phyloP scores from a whole-genome alignment of 2,888 invertebrate species.

The Agapostemon virescens region DNA sequence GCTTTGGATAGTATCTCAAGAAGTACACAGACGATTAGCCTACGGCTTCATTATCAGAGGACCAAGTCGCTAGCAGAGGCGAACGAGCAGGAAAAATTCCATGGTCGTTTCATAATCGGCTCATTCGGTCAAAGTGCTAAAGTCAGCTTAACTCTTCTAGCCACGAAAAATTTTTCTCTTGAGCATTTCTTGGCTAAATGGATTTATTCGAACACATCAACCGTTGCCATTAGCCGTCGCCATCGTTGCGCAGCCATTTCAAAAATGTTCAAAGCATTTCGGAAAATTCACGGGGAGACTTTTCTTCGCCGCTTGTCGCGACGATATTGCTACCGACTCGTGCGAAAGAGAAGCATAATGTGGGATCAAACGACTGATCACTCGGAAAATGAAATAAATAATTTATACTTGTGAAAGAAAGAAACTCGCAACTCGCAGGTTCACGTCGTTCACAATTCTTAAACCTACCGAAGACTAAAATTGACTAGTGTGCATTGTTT shows the following conservation, averaged over 20 bases:
- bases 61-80: not conserved
- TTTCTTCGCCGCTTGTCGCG: too few relatives aligned
- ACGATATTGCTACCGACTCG: too few relatives aligned
- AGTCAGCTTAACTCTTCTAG: not conserved
- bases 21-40: constrained; percentile 1
- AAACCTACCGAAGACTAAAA: too few relatives aligned
- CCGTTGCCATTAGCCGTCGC: not conserved
- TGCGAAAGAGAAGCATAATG: too few relatives aligned
- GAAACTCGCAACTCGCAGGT: too few relatives aligned
- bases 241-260: not conserved
- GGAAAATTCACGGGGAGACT: not conserved
- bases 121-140: not conserved
- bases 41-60: not conserved
- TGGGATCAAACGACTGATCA: too few relatives aligned
- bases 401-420: too few relatives aligned
- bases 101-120: not conserved
- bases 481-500: too few relatives aligned
- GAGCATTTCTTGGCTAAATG: not conserved
- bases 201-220: not conserved
- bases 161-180: not conserved
- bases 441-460: too few relatives aligned
- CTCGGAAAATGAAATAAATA: too few relatives aligned
- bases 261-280: not conserved
- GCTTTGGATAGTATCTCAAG: not conserved
- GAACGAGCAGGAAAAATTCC: not conserved